phyloP scores from a whole-genome alignment of 2,113 vertebrate genomes.

The Sinocyclocheilus anophthalmus region DNA sequence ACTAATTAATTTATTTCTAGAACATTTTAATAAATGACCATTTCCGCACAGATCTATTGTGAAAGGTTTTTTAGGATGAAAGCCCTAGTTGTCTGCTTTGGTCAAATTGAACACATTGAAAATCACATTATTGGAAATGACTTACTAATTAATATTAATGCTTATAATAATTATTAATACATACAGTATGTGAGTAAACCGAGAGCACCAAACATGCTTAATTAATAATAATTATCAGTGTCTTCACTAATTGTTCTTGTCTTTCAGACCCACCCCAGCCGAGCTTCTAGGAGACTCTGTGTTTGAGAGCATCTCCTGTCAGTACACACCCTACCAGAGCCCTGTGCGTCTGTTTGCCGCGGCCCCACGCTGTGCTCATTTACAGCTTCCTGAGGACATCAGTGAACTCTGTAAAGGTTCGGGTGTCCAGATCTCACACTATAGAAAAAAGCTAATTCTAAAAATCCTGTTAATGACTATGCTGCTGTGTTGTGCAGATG shows the following conservation, averaged over 20 bases:
- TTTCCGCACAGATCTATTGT: no score
- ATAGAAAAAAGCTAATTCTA: neutral
- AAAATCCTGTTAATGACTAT: neutral
- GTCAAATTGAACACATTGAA: neutral
- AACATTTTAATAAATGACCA: no score
- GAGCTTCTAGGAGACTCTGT: conserved; percentile 82
- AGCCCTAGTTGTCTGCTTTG: neutral
- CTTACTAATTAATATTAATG: neutral
- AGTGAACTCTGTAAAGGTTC: conserved; percentile 88
- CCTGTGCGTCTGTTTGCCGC: conserved; percentile 89
- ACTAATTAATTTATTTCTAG: neutral
- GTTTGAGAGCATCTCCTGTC: conserved; percentile 80
- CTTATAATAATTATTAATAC: neutral
- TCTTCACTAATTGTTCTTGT: neutral
- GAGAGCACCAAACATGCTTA: neutral
- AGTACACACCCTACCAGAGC: conserved; percentile 80
- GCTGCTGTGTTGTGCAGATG: conserved; percentile 67
- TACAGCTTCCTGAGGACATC: conserved; percentile 93
- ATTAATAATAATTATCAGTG: neutral
- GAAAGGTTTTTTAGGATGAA: no score
- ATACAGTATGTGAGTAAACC: neutral
- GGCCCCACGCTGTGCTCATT: conserved; percentile 87
- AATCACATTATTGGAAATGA: no score
- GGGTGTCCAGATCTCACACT: neutral
- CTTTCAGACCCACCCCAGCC: conserved; percentile 82